Conservation (phyloP, 2,888 invertebrate genomes). For the Nomada ruficornis region DNA sequence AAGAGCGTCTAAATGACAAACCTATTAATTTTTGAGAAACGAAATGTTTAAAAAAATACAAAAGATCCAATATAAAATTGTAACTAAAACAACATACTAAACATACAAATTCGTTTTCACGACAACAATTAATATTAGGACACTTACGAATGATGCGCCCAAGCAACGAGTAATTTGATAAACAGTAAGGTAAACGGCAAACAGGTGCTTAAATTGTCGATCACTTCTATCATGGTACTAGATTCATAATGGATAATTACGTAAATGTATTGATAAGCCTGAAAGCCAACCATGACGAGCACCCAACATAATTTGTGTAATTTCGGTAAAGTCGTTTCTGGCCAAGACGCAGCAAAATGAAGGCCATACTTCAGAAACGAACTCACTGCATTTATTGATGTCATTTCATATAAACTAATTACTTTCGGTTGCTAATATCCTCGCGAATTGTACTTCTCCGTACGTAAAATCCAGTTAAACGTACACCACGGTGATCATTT, state of each 20-base stretch:
- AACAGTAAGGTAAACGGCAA: conserved; percentile 37
- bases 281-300: conserved; percentile 11
- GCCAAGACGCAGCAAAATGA: conserved; percentile 49
- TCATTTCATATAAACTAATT: neutral
- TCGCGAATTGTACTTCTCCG: neutral
- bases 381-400: conserved; percentile 22
- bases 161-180: conserved; percentile 43
- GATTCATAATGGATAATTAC: conserved; percentile 32
- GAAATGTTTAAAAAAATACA: neutral
- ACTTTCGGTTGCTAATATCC: too few species aligned
- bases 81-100: too few species aligned
- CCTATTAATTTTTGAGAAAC: too few species aligned
- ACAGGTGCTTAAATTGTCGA: conserved; percentile 43
- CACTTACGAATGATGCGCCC: conserved; percentile 49
- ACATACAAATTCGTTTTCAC: neutral
- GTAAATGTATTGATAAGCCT: conserved; percentile 51
- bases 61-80: too few species aligned
- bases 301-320: conserved; percentile 34
- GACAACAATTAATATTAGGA: neutral
- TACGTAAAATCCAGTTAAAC: neutral
- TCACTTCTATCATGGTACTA: conserved; percentile 7
- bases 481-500: too few species aligned
- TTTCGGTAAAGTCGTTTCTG: conserved; percentile 29
- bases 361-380: conserved; percentile 44
- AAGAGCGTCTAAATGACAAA: too few species aligned